phyloP scores from a whole-genome alignment of 2,888 invertebrate genomes.

The Eucera pruinosa region DNA sequence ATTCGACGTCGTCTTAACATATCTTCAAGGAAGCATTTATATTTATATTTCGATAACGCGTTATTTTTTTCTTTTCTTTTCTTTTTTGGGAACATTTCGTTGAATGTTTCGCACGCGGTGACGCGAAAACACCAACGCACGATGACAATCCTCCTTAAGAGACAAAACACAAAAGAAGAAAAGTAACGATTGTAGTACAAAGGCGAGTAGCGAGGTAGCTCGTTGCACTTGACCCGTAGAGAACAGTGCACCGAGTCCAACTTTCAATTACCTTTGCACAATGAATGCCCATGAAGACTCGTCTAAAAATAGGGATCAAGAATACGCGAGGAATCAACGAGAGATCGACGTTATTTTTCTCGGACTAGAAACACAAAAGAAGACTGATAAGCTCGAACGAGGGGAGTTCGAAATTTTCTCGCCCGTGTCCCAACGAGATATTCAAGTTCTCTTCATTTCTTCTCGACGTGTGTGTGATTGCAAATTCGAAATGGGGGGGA shows the following conservation, averaged over 20 bases:
- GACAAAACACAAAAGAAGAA: not conserved
- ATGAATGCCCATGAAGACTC: constrained; percentile 43
- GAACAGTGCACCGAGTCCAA: constrained; percentile 10
- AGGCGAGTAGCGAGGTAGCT: constrained; percentile 33
- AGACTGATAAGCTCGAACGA: constrained; percentile 55
- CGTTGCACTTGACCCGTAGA: constrained; percentile 13
- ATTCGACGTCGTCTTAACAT: constrained; percentile 37
- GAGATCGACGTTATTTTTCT: constrained; percentile 61
- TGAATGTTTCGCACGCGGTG: constrained; percentile 38
- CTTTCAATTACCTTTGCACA: constrained; percentile 44
- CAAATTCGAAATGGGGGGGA: constrained; percentile 52
- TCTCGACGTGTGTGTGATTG: constrained; percentile 58
- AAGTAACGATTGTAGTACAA: constrained; percentile 58
- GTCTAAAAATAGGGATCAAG: constrained; percentile 64
- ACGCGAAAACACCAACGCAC: constrained; percentile 46
- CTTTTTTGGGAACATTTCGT: constrained; percentile 29
- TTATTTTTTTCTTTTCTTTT: too few relatives aligned
- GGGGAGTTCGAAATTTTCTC: constrained; percentile 38
- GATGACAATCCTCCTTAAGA: constrained; percentile 63
- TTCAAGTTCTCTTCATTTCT: too few relatives aligned
- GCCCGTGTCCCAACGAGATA: not conserved
- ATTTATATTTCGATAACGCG: constrained; percentile 33
- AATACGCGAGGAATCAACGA: constrained; percentile 53
- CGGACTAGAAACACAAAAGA: constrained; percentile 54
- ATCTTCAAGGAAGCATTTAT: constrained; percentile 25